phyloP scores from a whole-genome alignment of 2,888 invertebrate genomes.

The Boloria euphrosyne region DNA sequence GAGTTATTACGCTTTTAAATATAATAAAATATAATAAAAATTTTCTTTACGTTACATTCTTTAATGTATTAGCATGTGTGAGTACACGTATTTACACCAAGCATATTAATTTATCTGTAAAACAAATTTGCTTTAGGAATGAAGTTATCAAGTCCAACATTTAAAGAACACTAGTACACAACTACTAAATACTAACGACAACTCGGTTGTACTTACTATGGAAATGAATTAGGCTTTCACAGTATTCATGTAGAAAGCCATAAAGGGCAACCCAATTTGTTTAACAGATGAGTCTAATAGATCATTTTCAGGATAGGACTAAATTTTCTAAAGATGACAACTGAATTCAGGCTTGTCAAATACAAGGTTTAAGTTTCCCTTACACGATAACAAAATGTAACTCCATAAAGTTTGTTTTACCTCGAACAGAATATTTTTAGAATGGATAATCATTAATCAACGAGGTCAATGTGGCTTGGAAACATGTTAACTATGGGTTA shows the following conservation, averaged over 20 bases:
- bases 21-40: too few relatives aligned
- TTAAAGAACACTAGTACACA: too few relatives aligned
- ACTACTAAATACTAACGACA: too few relatives aligned
- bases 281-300: not conserved
- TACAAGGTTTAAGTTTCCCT: not conserved
- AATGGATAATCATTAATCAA: not conserved
- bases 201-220: too few relatives aligned
- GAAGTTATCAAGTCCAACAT: too few relatives aligned
- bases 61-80: too few relatives aligned
- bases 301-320: not conserved
- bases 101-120: too few relatives aligned
- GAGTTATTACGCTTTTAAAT: too few relatives aligned
- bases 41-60: too few relatives aligned
- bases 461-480: slow-evolving; percentile 5
- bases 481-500: slow-evolving; percentile 5
- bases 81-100: too few relatives aligned
- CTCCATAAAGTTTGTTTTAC: slow-evolving; percentile 1
- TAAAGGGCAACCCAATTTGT: not conserved
- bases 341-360: not conserved
- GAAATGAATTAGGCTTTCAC: too few relatives aligned
- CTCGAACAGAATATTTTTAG: slow-evolving; percentile 1
- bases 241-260: not conserved
- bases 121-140: too few relatives aligned
- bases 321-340: not conserved
- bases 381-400: slow-evolving; percentile 1